Evolutionary conservation across 2,888 invertebrate genomes (phyloP), one percentile per base, ranked within the genome.

Genomic region (Parnassius orleans): DNA sequence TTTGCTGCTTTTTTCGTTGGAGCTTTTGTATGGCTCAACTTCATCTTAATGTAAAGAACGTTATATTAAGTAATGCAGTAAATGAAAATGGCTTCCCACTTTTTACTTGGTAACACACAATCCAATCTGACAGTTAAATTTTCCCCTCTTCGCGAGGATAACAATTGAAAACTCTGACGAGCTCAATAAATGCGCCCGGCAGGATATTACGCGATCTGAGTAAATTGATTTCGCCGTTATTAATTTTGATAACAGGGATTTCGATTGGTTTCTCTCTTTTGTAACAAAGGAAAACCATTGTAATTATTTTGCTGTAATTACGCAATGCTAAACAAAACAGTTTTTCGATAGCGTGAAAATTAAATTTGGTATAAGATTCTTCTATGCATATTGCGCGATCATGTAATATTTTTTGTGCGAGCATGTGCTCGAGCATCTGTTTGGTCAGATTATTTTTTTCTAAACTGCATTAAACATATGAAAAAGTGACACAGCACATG

Each of bases 401-500:
- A 11, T 11, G 12, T 14, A 42, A n/a, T 56, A 84, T 33, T 87
- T 84, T 86, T 83, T 81, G 59, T 68, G 67, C 63, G 72, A 81
- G 83, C 88, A 89, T 89, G 83, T 88, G 90, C 84, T 69, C 77
- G 78, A 72, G 81, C 90, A 90, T 87, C 90, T 90, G 90, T 78
- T 80, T 78, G 87, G 87, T 83, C 87, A 88, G 89, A 90, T 89
- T 90, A 87, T 80, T 70, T 81, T 84, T 89, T 86, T 83, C 73
- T 63, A 72, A 76, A 78, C 86, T 83, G 86, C 80, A 84, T 87
- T 86, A 89, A 90, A 90, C 84, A 77, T 75, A 78, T 84, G 83
- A 88, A 90, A 90, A 90, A 90, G 81, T 90, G 87, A 90, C 90
- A 89, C 77, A 83, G 87, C 90, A 91, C 88, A 91, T 91, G 90